Evolutionary conservation across 2,888 invertebrate species (phyloP).

Genomic region (Pheosia tremula): DNA sequence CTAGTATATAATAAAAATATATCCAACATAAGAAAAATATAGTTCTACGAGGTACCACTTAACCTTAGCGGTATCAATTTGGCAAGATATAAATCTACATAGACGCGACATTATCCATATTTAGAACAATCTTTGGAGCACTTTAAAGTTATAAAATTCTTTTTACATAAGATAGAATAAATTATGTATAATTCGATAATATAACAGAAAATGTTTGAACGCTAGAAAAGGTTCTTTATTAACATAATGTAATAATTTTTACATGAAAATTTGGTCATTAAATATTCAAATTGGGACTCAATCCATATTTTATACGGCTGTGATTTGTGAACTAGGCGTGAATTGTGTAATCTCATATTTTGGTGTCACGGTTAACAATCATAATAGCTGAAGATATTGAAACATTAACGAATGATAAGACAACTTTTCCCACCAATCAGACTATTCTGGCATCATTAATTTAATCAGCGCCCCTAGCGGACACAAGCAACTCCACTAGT

Average conservation of each 20-base stretch:
- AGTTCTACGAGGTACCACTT: too few relatives aligned
- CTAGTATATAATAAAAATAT: too few relatives aligned
- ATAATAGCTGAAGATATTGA: neutral
- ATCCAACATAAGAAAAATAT: too few relatives aligned
- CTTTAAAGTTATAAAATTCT: neutral
- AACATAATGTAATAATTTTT: conserved; percentile 9
- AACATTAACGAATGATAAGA: too few relatives aligned
- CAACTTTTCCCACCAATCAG: too few relatives aligned
- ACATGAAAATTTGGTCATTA: conserved; percentile 11
- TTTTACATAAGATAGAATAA: conserved; percentile 2
- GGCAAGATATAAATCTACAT: neutral
- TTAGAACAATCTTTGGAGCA: neutral
- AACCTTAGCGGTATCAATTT: neutral
- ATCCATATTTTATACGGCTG: conserved; percentile 1
- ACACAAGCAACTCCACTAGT: too few relatives aligned
- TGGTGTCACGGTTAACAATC: neutral
- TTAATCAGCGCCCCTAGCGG: too few relatives aligned
- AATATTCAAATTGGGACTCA: conserved; percentile 9
- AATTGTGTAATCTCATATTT: neutral
- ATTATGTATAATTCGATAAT: conserved; percentile 8
- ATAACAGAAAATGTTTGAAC: neutral
- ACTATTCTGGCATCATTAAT: too few relatives aligned
- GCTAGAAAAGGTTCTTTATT: conserved; percentile 10
- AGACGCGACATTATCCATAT: neutral
- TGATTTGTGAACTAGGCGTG: neutral